Evolutionary conservation across 1,140 invertebrate species (phyloP).

Genomic region (Maniola jurtina): DNA sequence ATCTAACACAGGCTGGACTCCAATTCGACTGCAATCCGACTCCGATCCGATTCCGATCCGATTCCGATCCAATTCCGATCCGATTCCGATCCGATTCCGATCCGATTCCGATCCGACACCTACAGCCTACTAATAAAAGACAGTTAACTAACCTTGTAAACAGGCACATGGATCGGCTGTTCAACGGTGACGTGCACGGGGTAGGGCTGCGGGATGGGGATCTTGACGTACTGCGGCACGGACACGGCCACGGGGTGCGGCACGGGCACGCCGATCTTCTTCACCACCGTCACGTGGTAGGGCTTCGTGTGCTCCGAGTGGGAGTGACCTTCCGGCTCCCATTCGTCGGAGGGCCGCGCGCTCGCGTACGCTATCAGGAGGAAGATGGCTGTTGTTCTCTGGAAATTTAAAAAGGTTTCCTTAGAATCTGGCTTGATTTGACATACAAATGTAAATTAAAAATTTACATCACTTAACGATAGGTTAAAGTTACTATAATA

Average conservation of each 20-base stretch:
- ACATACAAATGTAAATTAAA: too few species aligned
- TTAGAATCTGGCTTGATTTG: too few species aligned
- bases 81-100: too few species aligned
- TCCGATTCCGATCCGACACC: too few species aligned
- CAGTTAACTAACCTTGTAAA: conserved; percentile 82
- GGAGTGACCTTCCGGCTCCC: conserved; percentile 90
- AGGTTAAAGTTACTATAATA: too few species aligned
- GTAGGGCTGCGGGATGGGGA: conserved; percentile 87
- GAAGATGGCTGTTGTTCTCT: conserved; percentile 64
- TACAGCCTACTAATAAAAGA: too few species aligned
- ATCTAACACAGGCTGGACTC: too few species aligned
- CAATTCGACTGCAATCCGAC: too few species aligned
- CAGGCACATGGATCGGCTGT: conserved; percentile 85
- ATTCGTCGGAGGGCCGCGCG: conserved; percentile 82
- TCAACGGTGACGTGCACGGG: conserved; percentile 85
- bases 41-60: too few species aligned
- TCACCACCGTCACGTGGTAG: conserved; percentile 85
- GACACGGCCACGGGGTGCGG: conserved; percentile 87
- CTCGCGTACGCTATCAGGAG: conserved; percentile 85
- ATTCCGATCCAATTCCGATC: too few species aligned
- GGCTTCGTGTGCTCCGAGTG: conserved; percentile 84
- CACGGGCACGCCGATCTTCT: conserved; percentile 86
- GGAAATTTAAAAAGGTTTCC: conserved; percentile 21
- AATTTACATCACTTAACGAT: too few species aligned
- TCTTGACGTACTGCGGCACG: conserved; percentile 85